Evolutionary conservation across 2,797 vertebrate genomes (phyloP).

Genomic region (Danio tinwini): DNA sequence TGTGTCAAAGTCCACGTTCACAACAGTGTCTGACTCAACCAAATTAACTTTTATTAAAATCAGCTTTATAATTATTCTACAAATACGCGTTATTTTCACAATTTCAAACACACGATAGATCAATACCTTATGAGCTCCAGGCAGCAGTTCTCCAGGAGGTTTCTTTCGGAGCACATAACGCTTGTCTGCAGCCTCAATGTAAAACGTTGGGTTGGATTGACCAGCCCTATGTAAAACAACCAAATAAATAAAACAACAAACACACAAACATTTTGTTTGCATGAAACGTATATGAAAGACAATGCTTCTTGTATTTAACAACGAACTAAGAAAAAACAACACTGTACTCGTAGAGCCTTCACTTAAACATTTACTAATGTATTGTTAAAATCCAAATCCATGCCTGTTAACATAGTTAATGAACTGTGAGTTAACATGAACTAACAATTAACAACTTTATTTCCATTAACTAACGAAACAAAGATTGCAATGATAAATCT

Average conservation of each 20-base stretch:
- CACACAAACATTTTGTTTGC: not conserved
- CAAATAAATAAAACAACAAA: not conserved
- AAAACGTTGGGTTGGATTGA: slow-evolving; percentile 94
- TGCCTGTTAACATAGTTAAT: too few relatives aligned
- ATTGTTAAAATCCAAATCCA: too few relatives aligned
- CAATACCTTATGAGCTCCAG: slow-evolving; percentile 86
- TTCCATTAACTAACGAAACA: too few relatives aligned
- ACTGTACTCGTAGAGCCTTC: too few relatives aligned
- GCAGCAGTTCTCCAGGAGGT: slow-evolving; percentile 88
- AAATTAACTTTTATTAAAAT: not conserved
- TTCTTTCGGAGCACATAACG: slow-evolving; percentile 91
- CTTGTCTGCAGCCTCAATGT: slow-evolving; percentile 78
- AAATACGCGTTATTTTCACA: not conserved
- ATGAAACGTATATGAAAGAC: not conserved
- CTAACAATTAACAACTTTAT: too few relatives aligned
- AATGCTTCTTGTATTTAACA: too few relatives aligned
- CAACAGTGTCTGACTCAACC: not conserved
- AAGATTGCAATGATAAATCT: too few relatives aligned
- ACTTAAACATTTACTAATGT: too few relatives aligned
- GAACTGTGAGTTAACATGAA: too few relatives aligned
- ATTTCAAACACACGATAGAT: not conserved
- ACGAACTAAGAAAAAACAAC: too few relatives aligned
- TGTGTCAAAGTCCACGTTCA: slow-evolving; percentile 27
- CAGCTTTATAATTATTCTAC: not conserved
- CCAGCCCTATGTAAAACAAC: slow-evolving; percentile 76